A percentile compares a stretch with the other conserved stretches of the same genome.
These are phyloP conservation scores for Otis tarda DNA, from an alignment of 2,113 vertebrate species.

Conservation along the genomic window DNA sequence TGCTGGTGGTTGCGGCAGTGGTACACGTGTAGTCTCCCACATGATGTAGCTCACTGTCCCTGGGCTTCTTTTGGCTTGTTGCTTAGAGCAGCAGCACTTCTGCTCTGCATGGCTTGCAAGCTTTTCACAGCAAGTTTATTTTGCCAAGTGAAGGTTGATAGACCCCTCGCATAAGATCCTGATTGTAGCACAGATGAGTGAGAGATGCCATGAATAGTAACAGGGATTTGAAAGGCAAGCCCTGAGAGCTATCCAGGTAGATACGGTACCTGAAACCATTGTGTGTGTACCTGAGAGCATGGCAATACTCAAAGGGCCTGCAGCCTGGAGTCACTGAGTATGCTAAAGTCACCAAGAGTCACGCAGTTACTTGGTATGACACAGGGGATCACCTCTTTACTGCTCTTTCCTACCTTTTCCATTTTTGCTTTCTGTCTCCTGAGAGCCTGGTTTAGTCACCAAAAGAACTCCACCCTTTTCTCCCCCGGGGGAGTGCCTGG, in stretches of 20 bases:
- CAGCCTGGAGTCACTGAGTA: not conserved
- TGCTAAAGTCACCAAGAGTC: not conserved
- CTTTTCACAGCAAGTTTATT: not conserved
- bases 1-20: not conserved
- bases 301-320: not conserved
- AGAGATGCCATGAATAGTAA: not conserved
- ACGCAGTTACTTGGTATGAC: not conserved
- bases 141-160: not conserved
- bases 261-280: not conserved
- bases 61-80: not conserved
- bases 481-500: not conserved
- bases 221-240: not conserved
- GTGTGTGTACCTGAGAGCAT: not conserved
- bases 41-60: not conserved
- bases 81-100: not conserved
- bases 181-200: not conserved
- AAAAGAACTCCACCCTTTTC: not conserved
- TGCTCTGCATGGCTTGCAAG: not conserved
- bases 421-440: not conserved
- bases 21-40: not conserved
- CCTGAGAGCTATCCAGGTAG: not conserved
- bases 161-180: fast-evolving
- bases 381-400: not conserved
- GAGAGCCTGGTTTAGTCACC: not conserved
- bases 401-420: not conserved